Base-by-base conservation (phyloP, 2,888 invertebrate genomes). In the Sinopyrophorus schimmeli region DNA sequence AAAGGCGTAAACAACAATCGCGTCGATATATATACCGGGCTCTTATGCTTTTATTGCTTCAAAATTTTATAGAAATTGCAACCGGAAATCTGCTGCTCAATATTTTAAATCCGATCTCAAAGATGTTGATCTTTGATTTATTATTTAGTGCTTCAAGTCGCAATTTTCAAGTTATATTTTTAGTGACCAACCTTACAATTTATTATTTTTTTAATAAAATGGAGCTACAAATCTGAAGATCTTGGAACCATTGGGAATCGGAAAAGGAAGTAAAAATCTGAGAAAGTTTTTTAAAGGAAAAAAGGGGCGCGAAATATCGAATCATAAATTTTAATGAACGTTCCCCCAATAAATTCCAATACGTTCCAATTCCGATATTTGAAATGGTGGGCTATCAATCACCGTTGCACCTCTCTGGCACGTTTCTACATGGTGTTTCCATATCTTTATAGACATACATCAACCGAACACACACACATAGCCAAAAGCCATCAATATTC, bases 61-160 rank as follows among this genome's bases (percentile, higher is more conserved):
- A 54, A 58, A 60, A 62, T 62, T 62, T 47, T 55, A 56, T 57
- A 59, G 60, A 58, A 59, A 61, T 62, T 58, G 62, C 56, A 51
- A 40, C 46, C 54, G 59, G 57, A 61, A 57, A 58, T 61, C 59
- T 56, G 55, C 57, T 43, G n/a, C n/a, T n/a, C n/a, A n/a, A 58
- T 59, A 58, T 58, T 57, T 57, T 55, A 57, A 55, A 59, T 59
- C 55, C 48, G 38, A 57, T 54, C 54, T 50, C n/a, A n/a, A n/a
- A n/a, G n/a, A n/a, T n/a, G n/a, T n/a, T n/a, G n/a, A n/a, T n/a
- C n/a, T n/a, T 52, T 28, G 47, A 47, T 51, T 51, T 46, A 51
- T n/a, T n/a, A n/a, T n/a, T n/a, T 51, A 24, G 41, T 41, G 27
- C 37, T 39, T 31, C 46, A 44, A 51, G 37, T 47, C 41, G 41